Evolutionary conservation across 2,113 vertebrate species (phyloP), one percentile per base, ranked within the genome.

Genomic region (Lethenteron reissneri): DNA sequence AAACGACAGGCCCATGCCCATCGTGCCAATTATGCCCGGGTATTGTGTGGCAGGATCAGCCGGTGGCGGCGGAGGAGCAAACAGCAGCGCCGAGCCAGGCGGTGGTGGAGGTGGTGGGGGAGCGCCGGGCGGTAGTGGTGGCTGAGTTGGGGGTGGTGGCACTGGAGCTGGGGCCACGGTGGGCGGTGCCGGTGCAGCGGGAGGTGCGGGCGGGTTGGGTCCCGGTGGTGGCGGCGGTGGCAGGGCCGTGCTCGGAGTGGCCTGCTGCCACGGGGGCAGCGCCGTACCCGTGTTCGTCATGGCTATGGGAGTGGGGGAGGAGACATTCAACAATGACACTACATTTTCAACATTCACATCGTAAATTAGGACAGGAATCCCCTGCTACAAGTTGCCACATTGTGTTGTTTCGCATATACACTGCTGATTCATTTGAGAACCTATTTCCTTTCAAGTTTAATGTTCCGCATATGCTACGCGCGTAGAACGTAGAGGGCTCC

Each of bases 121-220:
- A 25, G 64, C 64, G 25, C 25, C 25, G n/a, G 64, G 64, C 9
- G 64, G 64, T 68, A 68, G 25, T 17, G 64, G 64, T 68, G 64
- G 64, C 25, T 68, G 64, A 17, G 64, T 68, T n/a, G 64, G 64
- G 21, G 64, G 64, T 68, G 64, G 64, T 68, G 64, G 64, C n/a
- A 68, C 10, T 17, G 64, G 64, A 10, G 64, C 64, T 17, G 64
- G 11, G 10, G 64, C n/a, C n/a, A 25, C 25, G 11, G 64, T n/a
- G n/a, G n/a, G n/a, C 25, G 64, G 64, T 17, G 64, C n/a, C 25
- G 64, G 64, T 68, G 64, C 41, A 41, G 41, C 41, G 41, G 41
- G 41, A 68, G 64, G 64, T 11, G 64, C 64, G 25, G 64, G 11
- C 9, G 64, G 64, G 25, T n/a, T 68, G 64, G 64, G 64, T 68